Percentiles rank a stretch among this genome's conserved stretches.
Conservation (phyloP, 2,797 vertebrate genomes). For the Triplophysa bombifrons region DNA sequence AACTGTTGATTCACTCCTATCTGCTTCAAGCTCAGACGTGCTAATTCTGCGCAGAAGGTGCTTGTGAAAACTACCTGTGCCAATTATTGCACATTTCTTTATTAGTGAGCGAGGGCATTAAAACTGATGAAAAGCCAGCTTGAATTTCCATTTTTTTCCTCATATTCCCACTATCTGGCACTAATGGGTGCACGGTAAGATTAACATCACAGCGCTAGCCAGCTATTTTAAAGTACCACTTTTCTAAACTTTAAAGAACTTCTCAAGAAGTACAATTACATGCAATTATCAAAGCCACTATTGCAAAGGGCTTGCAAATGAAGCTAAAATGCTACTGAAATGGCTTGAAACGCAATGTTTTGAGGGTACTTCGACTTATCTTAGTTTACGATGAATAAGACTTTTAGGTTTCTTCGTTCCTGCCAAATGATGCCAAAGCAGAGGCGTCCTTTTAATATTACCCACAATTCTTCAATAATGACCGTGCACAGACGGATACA, state of each 20-base stretch:
- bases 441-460: constrained; percentile 28
- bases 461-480: constrained; percentile 29
- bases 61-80: constrained; percentile 23
- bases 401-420: not conserved
- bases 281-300: constrained; percentile 32
- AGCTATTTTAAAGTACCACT: constrained; percentile 24
- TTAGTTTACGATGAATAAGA: constrained; percentile 12
- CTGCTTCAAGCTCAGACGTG: constrained; percentile 27
- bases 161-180: not conserved
- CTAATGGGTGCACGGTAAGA: constrained; percentile 33
- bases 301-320: constrained; percentile 12
- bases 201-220: constrained; percentile 27
- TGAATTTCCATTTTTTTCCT: constrained; percentile 23
- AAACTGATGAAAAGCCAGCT: constrained; percentile 25
- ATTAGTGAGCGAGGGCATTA: constrained; percentile 30
- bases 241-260: constrained; percentile 43
- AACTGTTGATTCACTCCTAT: constrained; percentile 21
- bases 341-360: constrained; percentile 1
- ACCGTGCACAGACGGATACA: not conserved
- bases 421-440: constrained; percentile 6
- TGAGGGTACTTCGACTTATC: constrained; percentile 15
- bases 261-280: constrained; percentile 30
- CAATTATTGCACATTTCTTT: constrained; percentile 45
- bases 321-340: constrained; percentile 8
- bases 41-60: constrained; percentile 45